Conservation (phyloP, 2,888 invertebrate species). For the Emmelina monodactyla region DNA sequence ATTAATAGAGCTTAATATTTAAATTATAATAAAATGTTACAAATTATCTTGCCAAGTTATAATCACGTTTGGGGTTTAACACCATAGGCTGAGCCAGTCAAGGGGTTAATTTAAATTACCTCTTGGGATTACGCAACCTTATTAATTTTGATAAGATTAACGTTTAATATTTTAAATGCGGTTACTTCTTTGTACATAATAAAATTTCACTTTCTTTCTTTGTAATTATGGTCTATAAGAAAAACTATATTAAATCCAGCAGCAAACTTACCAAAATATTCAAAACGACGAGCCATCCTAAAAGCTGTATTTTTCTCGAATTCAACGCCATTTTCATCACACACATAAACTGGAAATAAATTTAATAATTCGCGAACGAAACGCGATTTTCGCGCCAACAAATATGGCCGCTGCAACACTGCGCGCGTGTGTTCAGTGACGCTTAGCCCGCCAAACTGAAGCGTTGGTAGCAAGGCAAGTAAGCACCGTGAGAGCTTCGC, state of each 20-base stretch:
- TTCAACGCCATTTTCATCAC: conserved; percentile 34
- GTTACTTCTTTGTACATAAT: no score
- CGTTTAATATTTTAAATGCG: no score
- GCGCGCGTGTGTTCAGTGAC: conserved; percentile 41
- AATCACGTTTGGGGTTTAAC: no score
- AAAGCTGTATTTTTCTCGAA: conserved; percentile 26
- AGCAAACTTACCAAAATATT: conserved; percentile 40
- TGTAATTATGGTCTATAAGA: no score
- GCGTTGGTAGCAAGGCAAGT: conserved; percentile 25
- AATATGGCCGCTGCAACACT: conserved; percentile 21
- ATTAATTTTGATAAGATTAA: no score
- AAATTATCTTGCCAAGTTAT: no score
- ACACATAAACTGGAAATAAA: conserved; percentile 34
- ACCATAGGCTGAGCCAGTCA: no score
- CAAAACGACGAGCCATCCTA: conserved; percentile 39
- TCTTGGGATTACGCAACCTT: no score
- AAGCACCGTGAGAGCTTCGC: conserved; percentile 56
- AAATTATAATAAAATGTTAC: no score
- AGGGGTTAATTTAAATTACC: no score
- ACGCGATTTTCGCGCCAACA: conserved; percentile 44
- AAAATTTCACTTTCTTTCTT: no score
- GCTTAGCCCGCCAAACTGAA: conserved; percentile 60
- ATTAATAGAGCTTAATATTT: no score
- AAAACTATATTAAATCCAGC: conserved; percentile 14
- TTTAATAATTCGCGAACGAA: conserved; percentile 24